Conservation (phyloP, 2,888 invertebrate species). For the Miltochrista miniata region DNA sequence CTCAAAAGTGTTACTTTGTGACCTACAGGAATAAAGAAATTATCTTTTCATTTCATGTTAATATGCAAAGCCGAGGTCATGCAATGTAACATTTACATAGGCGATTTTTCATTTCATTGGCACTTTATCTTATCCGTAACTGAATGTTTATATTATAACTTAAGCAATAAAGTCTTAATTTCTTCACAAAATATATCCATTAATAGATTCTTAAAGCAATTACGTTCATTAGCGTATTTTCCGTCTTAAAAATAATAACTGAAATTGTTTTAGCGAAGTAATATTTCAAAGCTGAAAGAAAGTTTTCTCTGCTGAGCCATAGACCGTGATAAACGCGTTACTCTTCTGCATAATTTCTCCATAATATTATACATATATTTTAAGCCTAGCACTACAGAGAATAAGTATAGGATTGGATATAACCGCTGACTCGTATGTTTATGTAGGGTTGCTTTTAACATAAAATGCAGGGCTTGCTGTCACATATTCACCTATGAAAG, state of each 20-base stretch:
- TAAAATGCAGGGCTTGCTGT: slow-evolving; percentile 24
- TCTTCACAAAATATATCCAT: no score
- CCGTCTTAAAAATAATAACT: no score
- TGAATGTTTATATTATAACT: no score
- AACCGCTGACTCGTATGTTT: slow-evolving; percentile 26
- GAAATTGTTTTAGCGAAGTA: background rate
- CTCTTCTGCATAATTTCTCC: slow-evolving; percentile 24
- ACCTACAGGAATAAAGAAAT: no score
- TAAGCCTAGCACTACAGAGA: slow-evolving; percentile 23
- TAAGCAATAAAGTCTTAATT: no score
- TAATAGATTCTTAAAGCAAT: no score
- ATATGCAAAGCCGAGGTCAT: no score
- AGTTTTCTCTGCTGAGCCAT: slow-evolving; percentile 10
- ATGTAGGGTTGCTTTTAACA: slow-evolving; percentile 19
- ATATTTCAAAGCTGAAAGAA: slow-evolving; percentile 16
- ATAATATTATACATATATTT: slow-evolving; percentile 37
- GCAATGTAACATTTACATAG: no score
- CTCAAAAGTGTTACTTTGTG: no score
- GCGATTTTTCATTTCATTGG: no score
- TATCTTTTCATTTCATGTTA: no score
- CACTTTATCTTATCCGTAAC: no score
- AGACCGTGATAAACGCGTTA: slow-evolving; percentile 15
- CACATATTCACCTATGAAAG: slow-evolving; percentile 28
- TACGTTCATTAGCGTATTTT: background rate
- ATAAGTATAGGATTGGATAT: slow-evolving; percentile 13